Percentiles rank a stretch among this genome's conserved stretches.
Evolutionary conservation across 2,797 vertebrate species (phyloP).

Genomic region (Syngnathus rostellatus): DNA sequence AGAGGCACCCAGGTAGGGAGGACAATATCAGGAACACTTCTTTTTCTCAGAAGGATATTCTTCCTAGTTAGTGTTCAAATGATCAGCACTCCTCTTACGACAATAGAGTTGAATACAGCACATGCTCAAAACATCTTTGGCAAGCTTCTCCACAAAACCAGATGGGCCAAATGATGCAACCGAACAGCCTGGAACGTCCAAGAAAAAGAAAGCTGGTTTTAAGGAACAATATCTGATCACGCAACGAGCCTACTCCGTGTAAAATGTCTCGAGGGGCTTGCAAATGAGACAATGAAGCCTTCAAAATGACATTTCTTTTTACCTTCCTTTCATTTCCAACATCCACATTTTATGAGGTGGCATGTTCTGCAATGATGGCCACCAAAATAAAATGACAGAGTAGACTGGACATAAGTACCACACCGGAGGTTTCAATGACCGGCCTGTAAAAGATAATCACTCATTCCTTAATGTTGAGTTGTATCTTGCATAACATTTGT

Average conservation of each 20-base stretch:
- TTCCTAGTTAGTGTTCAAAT: neutral
- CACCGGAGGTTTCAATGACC: no score
- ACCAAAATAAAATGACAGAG: neutral
- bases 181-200: neutral
- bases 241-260: neutral
- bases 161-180: neutral
- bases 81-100: neutral
- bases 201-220: neutral
- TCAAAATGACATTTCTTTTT: neutral
- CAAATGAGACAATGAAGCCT: neutral
- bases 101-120: neutral
- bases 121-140: neutral
- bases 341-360: neutral
- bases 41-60: neutral
- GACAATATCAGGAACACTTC: neutral
- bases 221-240: neutral
- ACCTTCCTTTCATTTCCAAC: neutral
- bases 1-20: slow-evolving; percentile 1
- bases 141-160: neutral
- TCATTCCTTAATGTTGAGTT: neutral
- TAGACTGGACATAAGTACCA: neutral
- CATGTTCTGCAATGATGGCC: neutral
- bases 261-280: neutral
- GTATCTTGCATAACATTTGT: neutral
- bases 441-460: no score